Percentiles rank a stretch among this genome's conserved stretches.
Evolutionary conservation across 2,797 vertebrate genomes (phyloP).

Genomic region (Sternotherus odoratus): DNA sequence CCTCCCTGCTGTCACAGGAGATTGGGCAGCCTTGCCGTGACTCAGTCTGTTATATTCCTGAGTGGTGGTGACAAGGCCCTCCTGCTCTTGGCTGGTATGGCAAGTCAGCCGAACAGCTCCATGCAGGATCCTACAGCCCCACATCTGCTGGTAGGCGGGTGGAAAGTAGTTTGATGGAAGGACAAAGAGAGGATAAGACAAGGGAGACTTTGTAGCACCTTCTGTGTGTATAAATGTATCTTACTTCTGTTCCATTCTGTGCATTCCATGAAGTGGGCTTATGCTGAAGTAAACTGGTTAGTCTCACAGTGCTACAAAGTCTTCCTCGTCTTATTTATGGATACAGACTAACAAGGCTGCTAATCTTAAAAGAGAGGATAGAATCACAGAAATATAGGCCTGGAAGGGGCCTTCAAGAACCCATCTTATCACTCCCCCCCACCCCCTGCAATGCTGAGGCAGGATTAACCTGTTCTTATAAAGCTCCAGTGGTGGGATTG

Average conservation of each 20-base stretch:
- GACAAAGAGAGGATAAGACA: not conserved
- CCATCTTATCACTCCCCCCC: not conserved
- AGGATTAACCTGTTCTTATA: not conserved
- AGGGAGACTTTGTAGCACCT: too few species aligned
- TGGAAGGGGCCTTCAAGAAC: not conserved
- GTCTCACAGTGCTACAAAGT: too few species aligned
- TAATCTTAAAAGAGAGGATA: not conserved
- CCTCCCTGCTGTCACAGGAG: not conserved
- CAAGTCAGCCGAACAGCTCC: not conserved
- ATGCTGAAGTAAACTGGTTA: too few species aligned
- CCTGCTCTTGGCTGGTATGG: not conserved
- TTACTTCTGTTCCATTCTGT: too few species aligned
- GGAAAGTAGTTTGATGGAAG: not conserved
- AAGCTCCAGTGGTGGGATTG: not conserved
- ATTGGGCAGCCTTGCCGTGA: not conserved
- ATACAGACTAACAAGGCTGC: too few species aligned
- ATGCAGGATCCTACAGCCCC: rapidly evolving
- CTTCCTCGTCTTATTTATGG: too few species aligned
- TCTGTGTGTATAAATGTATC: too few species aligned
- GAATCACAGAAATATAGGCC: not conserved
- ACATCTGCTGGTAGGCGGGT: not conserved
- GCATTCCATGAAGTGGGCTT: too few species aligned
- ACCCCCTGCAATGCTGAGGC: not conserved
- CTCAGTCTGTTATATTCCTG: not conserved
- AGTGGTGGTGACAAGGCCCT: not conserved